Percentiles rank a stretch among this genome's conserved stretches.
These are phyloP conservation scores for Pantherophis vulpinus DNA, from an alignment of 2,797 vertebrate genomes.

Conservation along the genomic window DNA sequence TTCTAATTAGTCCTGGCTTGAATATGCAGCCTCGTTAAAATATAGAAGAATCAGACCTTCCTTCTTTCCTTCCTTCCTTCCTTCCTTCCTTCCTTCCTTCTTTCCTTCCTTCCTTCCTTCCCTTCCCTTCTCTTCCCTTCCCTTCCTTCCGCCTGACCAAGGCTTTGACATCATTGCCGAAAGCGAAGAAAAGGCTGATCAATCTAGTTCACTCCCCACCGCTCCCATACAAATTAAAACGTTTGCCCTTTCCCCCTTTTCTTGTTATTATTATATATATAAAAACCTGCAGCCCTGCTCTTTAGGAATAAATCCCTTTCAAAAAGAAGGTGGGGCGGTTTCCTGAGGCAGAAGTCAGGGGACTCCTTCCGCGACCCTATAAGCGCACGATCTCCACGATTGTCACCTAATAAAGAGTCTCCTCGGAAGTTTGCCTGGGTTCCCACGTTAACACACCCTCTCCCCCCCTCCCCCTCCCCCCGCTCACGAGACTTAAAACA, in stretches of 20 bases:
- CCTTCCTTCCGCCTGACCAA: background rate
- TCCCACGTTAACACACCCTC: background rate
- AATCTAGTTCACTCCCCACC: background rate
- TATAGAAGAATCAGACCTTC: constrained; percentile 34
- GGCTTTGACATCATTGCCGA: background rate
- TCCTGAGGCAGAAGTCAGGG: background rate
- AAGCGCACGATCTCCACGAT: background rate
- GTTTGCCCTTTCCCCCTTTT: background rate
- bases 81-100: background rate
- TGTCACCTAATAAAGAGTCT: background rate
- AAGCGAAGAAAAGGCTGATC: background rate
- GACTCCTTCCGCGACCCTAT: background rate
- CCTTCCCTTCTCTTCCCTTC: background rate
- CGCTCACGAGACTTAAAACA: background rate
- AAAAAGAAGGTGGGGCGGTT: background rate
- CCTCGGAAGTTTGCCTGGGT: background rate
- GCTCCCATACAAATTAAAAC: background rate
- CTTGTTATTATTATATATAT: too few species aligned
- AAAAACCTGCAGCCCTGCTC: background rate
- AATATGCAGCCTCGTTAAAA: constrained; percentile 58
- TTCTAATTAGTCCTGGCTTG: background rate
- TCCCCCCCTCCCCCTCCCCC: too few species aligned
- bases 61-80: background rate
- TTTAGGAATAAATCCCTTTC: background rate
- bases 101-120: background rate